Evolutionary conservation across 2,888 invertebrate genomes (phyloP), one percentile per base, ranked within the genome.

Genomic region (Acanthacorydalis orientalis): DNA sequence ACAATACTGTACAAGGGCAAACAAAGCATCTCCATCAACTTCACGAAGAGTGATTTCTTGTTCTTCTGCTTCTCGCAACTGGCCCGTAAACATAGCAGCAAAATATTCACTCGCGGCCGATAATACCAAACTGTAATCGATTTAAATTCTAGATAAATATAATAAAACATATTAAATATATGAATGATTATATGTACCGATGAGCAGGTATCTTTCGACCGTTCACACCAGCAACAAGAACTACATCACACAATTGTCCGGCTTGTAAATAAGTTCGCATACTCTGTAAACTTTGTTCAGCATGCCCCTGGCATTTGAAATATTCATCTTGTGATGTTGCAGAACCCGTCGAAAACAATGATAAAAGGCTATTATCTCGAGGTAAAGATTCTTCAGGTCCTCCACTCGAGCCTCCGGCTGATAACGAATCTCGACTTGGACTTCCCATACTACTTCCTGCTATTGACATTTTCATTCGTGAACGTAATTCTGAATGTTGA

Each of bases 81-180:
- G 83, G 49, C 84, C 86, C 31, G 89, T 92, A 62, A 95, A 95
- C 93, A 95, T 95, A 40, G 90, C 91, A 41, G 87, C 83, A 70
- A 95, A 95, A 65, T 95, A 95, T 65, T 91, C 90, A 56, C 91
- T 91, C 49, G 88, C 87, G 40, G 92, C 89, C 56, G 89, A 85
- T 53, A 95, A 72, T 46, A 95, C 87, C 53, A 95, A 70, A 59
- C 90, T 83, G 68, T 48, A 59, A 57, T 48, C 9, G 41, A 35
- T 11, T n/a, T 38, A 44, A 46, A 37, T 38, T 14, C 10, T 32
- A 43, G 11, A 23, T 33, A 23, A 31, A 34, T 6, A 14, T 14
- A 23, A 35, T 11, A 34, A 34, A 34, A 32, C 40, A 33, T 42
- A 35, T 7, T 37, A 16, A 39, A 47, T 31, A 44, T 38, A 7